phyloP scores from a whole-genome alignment of 37 sponge, comb jelly and placozoan genomes.

The Aphrocallistes beatrix region DNA sequence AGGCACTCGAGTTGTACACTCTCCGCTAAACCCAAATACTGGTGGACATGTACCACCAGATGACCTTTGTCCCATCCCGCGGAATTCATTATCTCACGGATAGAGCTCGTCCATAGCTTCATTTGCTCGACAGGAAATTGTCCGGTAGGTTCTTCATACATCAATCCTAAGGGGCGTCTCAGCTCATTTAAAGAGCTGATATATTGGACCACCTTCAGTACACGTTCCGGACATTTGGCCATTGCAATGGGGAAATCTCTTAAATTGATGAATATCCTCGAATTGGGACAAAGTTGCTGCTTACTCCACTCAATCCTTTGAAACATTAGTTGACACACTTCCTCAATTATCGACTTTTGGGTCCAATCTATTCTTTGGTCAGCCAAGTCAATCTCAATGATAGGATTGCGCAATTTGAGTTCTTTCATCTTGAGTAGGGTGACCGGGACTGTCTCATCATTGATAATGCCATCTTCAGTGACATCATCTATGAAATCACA shows the following conservation, averaged over 20 bases:
- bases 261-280: slow-evolving; percentile 26
- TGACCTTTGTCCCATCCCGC: slow-evolving; percentile 28
- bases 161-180: slow-evolving; percentile 28
- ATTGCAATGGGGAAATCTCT: slow-evolving; percentile 29
- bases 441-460: slow-evolving; percentile 21
- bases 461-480: neutral
- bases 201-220: slow-evolving; percentile 21
- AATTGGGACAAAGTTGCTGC: neutral
- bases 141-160: slow-evolving; percentile 29
- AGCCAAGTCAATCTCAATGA: slow-evolving; percentile 30
- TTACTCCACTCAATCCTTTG: slow-evolving; percentile 21
- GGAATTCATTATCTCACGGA: slow-evolving; percentile 16
- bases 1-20: slow-evolving; percentile 23
- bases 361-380: slow-evolving; percentile 16
- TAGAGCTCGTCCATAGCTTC: slow-evolving; percentile 9
- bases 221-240: neutral
- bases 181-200: slow-evolving; percentile 6
- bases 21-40: slow-evolving; percentile 27
- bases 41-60: slow-evolving; percentile 37
- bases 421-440: slow-evolving; percentile 22
- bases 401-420: slow-evolving; percentile 21
- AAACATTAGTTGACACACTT: slow-evolving; percentile 21
- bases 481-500: slow-evolving; percentile 18
- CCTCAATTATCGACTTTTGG: neutral
- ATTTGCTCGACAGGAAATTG: slow-evolving; percentile 17